Evolutionary conservation across 2,888 invertebrate species (phyloP).

Genomic region (Amorpha juglandis): DNA sequence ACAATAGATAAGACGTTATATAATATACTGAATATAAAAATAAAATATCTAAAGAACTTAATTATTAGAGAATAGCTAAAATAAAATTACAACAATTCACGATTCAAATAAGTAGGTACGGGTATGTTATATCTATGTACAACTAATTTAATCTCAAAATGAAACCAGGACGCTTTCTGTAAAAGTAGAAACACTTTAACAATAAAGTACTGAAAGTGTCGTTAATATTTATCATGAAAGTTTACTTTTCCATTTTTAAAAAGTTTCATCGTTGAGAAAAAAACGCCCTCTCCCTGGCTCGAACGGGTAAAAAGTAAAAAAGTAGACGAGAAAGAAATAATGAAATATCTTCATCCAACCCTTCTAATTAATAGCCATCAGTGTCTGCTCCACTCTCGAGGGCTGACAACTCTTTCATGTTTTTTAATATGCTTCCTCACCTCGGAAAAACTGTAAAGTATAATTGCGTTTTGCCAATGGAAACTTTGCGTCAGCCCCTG

Average conservation of each 20-base stretch:
- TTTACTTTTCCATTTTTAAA: conserved; percentile 16
- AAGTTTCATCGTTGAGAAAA: conserved; percentile 33
- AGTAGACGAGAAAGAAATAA: conserved; percentile 69
- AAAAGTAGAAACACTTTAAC: conserved; percentile 6
- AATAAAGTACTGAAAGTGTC: conserved; percentile 24
- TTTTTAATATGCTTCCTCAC: conserved; percentile 84
- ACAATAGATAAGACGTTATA: too few species aligned
- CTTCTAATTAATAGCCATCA: conserved; percentile 84
- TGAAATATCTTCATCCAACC: conserved; percentile 82
- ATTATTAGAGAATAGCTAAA: too few species aligned
- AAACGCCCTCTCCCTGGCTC: conserved; percentile 39
- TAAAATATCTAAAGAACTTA: too few species aligned
- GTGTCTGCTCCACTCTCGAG: conserved; percentile 79
- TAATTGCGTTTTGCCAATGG: conserved; percentile 79
- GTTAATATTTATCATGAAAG: conserved; percentile 20
- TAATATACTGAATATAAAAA: too few species aligned
- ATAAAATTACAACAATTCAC: neutral
- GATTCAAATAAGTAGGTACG: neutral
- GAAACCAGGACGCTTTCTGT: neutral
- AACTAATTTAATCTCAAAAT: neutral
- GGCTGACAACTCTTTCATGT: conserved; percentile 80
- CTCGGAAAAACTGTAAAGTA: conserved; percentile 76
- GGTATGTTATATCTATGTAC: neutral
- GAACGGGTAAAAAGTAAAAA: conserved; percentile 53
- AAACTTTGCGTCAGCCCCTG: conserved; percentile 51